Base-by-base conservation (phyloP, 2,113 vertebrate species). In the Entosphenus tridentatus region DNA sequence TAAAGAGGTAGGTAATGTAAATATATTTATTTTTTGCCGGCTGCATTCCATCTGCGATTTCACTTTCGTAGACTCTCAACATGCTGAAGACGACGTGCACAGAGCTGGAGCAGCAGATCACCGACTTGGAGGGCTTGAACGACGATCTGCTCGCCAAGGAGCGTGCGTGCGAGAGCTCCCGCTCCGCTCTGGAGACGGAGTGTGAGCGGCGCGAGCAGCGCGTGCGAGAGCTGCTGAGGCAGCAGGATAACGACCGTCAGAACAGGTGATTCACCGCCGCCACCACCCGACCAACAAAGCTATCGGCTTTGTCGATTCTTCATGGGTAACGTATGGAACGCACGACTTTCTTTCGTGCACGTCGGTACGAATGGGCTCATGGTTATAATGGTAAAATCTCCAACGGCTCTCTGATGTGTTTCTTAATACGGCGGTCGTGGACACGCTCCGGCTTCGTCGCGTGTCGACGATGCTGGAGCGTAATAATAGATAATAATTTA, bases 1-100 rank as follows among this genome's bases (percentile, higher is more conserved):
- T 39, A 39, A 39, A 39, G 39, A 39, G 39, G 39, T 39, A 62
- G 13, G 58, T 62, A 62, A 14, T 62, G 58, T 62, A 62, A 62
- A 62, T 62, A 3, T 62, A 13, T 62, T 62, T 62, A 1, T 17
- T 62, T 62, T 62, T 17, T 62, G 58, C 16, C 58, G 16, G 39
- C 16, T 65, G 62, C 21, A 65, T 65, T 65, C 62, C 2, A 65
- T 16, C 21, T 16, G 18, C 62, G n/a, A 11, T 65, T 65, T 18
- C n/a, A 8, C 77, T 81, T 77, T 74, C 78, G 39, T 39, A 98
- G 93, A 97, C 92, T 72, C 88, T 98, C 71, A 92, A 95, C 82
- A 95, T 92, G 11, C 82, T 98, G 79, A 98, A 98, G 83, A 98
- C 92, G 70, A 97, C 93, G 0, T 98, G 93, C 78, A 96, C 91